These are phyloP conservation scores for Kryptopterus vitreolus DNA, from an alignment of 2,797 vertebrate species.

Conservation along the genomic window DNA sequence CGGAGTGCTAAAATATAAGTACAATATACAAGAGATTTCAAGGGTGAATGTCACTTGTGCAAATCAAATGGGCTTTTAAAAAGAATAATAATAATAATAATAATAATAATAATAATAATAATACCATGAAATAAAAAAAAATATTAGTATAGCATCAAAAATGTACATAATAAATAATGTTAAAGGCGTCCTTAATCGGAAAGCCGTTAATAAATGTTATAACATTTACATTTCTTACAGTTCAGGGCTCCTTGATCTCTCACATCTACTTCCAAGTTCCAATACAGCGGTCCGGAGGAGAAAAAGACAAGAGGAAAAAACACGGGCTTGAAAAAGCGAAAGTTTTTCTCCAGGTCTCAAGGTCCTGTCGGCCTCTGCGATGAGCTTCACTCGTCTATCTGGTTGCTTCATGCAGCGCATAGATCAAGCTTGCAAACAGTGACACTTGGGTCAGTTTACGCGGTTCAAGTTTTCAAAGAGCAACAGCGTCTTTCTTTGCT, in stretches of 20 bases:
- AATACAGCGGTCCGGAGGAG: conserved; percentile 61
- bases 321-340: conserved; percentile 70
- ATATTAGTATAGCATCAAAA: conserved; percentile 76
- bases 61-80: conserved; percentile 70
- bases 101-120: conserved; percentile 66
- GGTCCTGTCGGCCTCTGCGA: conserved; percentile 64
- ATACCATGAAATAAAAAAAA: conserved; percentile 58
- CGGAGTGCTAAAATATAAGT: conserved; percentile 64
- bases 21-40: conserved; percentile 71
- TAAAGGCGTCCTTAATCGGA: conserved; percentile 76
- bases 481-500: neutral
- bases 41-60: conserved; percentile 74
- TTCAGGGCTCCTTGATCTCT: conserved; percentile 74
- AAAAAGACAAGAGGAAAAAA: conserved; percentile 8
- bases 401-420: conserved; percentile 20
- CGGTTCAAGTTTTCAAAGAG: conserved; percentile 6
- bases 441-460: conserved; percentile 10
- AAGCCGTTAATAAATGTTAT: conserved; percentile 81
- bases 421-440: neutral
- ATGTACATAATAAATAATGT: conserved; percentile 92
- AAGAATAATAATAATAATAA: conserved; percentile 47
- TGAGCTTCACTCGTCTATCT: neutral
- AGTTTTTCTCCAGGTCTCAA: conserved; percentile 60
- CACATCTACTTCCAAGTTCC: conserved; percentile 68
- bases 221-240: conserved; percentile 91